Evolutionary conservation across 2,888 invertebrate species (phyloP), one percentile per base, ranked within the genome.

Genomic region (Petrolisthes cinctipes): DNA sequence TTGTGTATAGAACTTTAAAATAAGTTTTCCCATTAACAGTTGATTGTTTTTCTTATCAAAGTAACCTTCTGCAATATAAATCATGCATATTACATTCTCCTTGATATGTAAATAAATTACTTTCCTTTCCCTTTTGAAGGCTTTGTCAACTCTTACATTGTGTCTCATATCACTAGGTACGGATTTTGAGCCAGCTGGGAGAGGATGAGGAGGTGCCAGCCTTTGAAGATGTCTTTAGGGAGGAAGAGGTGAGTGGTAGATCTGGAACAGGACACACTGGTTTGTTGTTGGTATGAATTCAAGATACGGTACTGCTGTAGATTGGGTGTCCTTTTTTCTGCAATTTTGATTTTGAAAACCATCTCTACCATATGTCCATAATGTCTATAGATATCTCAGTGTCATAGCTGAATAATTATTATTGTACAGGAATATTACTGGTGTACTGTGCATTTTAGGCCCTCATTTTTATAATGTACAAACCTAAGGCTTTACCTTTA

Each of bases 161-260:
- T 37, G 37, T 37, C 37, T 37, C 37, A 37, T 37, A 37, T 37
- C 66, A 71, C 57, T 89, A 91, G 91, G 84, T 91, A 7, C 85
- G 87, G 56, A 85, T 91, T 17, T 23, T 91, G 56, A 84, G 89
- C 20, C 84, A 86, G 57, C 56, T 90, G 56, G 89, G 79, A 7
- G 87, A 88, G 57, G 91, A 91, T 57, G 91, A 90, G 66, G 86
- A 88, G 37, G 89, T 90, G 4, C 91, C 91, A 17, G 83, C 91
- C 4, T 91, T 91, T 88, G 85, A 79, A 37, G 89, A 90, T 79
- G 86, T 91, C 37, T 91, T 90, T 78, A 73, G 88, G n/a, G 89
- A 86, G 20, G 89, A 90, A 73, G 90, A 90, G 94, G 96, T 96
- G 88, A 92, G 93, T 23, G 37, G 17, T 14, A 17, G 51, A 61